Evolutionary conservation across 2,797 vertebrate species (phyloP), one percentile per base, ranked within the genome.

Genomic region (Sandelia bainsii): DNA sequence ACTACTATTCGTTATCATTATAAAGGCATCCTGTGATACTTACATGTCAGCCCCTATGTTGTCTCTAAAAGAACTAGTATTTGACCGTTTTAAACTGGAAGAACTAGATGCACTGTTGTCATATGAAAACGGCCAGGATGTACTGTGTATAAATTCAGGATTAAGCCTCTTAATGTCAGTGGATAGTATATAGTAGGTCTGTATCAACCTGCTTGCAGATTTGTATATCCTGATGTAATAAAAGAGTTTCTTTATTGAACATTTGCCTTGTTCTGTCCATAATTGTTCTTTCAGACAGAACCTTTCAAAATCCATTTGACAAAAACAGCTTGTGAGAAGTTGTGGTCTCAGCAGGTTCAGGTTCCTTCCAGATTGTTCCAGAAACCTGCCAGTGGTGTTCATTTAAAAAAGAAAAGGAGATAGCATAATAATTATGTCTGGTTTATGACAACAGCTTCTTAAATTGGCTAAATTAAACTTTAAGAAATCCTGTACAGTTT

Each of bases 181-280:
- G 46, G 16, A 69, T 87, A 75, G 32, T 34, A 60, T 72, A 74
- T 61, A 42, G 40, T 80, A 72, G 69, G 45, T 80, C 61, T 69
- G 50, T 67, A 51, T 75, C n/a, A 62, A 48, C 62, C 42, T 14
- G 6, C 42, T 69, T 78, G 27, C 72, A 85, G 72, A 90, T 89
- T 89, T 90, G 79, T 88, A 87, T 84, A 81, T 80, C 72, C 80
- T 87, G 63, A 81, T 84, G 52, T 82, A 93, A 91, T 93, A 93
- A 93, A 32, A 92, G 51, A 80, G 39, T 80, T 72, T 51, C 71
- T 85, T 81, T 81, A 81, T 69, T 84, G 63, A 82, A 81, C 69
- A 34, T n/a, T 17, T 80, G 58, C 49, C 14, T 62, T 65, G 29
- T 62, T 81, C 8, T 76, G 20, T 77, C 34, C 13, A 44, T 78